Base-by-base conservation (phyloP, 2,888 invertebrate genomes). In the Microctonus hyperodae region DNA sequence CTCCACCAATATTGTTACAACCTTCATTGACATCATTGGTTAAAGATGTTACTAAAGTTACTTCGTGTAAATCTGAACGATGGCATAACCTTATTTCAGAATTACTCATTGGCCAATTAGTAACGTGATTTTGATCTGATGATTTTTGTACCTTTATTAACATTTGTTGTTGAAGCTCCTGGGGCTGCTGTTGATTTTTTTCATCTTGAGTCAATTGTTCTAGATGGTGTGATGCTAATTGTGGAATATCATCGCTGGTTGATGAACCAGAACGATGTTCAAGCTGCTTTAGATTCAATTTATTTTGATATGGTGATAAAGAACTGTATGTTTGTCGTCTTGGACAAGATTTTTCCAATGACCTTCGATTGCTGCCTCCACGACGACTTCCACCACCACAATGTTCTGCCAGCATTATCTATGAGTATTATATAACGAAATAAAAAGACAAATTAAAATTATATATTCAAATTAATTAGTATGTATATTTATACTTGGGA, bases 341-440 rank as follows among this genome's bases (percentile, higher is more conserved):
- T 0, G 76, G 75, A 13, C 74, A 75, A 9, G 66, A 65, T 37
- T 72, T 74, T 66, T 75, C 76, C 62, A 73, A 58, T 1, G 71
- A 74, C 64, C 78, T 75, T 64, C 79, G 76, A 58, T 44, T 44
- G 16, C 44, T 2, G 7, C 82, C 68, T 58, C 77, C 78, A n/a
- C n/a, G n/a, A n/a, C n/a, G n/a, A n/a, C 78, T 75, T 64, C 79
- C 76, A 58, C 16, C 16, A 56, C 77, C 78, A 73, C 85, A 85
- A 35, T 83, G 78, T 67, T 85, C 84, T 3, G 85, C 81, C 66
- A 86, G 78, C 76, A 86, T 86, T 56, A 80, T 78, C 86, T 86
- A 81, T 65, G 67, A 68, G 2, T 48, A 23, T n/a, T n/a, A n/a
- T n/a, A n/a, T n/a, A n/a, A n/a, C n/a, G n/a, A n/a, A n/a, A n/a